Percentiles rank a stretch among this genome's conserved stretches.
These are phyloP conservation scores for Eilema griseolum DNA, from an alignment of 2,888 invertebrate species.

Conservation along the genomic window DNA sequence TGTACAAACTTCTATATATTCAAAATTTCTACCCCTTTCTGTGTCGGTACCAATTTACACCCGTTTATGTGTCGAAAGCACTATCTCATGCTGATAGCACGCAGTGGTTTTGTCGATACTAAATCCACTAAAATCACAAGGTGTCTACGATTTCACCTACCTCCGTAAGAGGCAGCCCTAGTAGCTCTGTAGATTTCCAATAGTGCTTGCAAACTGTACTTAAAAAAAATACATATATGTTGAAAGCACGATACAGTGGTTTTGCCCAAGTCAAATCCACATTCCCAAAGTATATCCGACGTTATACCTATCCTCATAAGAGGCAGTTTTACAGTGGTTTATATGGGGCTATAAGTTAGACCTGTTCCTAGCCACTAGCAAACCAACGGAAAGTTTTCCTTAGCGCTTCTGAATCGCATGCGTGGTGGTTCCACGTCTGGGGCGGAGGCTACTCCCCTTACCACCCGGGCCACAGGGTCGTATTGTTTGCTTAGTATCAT, in stretches of 20 bases:
- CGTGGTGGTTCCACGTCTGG: background rate
- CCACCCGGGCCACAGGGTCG: background rate
- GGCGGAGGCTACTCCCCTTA: background rate
- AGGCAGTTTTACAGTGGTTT: background rate
- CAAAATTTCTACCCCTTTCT: background rate
- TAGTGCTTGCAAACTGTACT: background rate
- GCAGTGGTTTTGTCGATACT: background rate
- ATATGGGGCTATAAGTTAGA: background rate
- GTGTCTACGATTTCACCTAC: background rate
- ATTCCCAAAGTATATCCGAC: background rate
- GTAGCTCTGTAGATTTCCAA: too few species aligned
- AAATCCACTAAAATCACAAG: background rate
- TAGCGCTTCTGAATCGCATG: background rate
- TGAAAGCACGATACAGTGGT: background rate
- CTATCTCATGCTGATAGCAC: background rate
- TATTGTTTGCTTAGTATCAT: background rate
- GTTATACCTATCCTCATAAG: background rate
- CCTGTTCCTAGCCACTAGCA: background rate
- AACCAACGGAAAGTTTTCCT: background rate
- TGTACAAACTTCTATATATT: too few species aligned
- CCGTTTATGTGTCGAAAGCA: background rate
- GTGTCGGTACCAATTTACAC: background rate
- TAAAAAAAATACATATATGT: background rate
- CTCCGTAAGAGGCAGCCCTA: background rate
- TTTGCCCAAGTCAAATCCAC: background rate